phyloP scores from a whole-genome alignment of 2,888 invertebrate genomes.

The Phoenoteleia sp. region DNA sequence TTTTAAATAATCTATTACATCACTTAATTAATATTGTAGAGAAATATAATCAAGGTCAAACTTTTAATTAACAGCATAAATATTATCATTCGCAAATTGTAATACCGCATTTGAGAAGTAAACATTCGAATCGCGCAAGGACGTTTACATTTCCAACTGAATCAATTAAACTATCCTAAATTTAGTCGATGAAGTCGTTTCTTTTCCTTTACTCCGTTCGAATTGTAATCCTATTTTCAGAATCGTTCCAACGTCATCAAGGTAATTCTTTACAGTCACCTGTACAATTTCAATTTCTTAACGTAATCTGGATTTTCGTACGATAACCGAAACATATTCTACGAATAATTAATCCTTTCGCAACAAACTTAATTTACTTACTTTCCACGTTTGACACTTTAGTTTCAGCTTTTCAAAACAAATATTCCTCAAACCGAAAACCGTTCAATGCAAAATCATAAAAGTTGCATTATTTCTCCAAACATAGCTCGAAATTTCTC shows the following conservation, averaged over 20 bases:
- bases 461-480: too few relatives aligned
- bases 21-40: conserved; percentile 17
- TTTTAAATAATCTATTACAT: conserved; percentile 20
- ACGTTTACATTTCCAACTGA: conserved; percentile 4
- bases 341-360: too few relatives aligned
- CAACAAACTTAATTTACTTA: too few relatives aligned
- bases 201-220: background rate
- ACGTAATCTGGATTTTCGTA: too few relatives aligned
- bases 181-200: background rate
- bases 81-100: background rate
- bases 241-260: background rate
- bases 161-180: conserved; percentile 10
- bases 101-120: background rate
- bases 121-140: background rate
- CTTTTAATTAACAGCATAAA: conserved; percentile 21
- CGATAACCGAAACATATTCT: too few relatives aligned
- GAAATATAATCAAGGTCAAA: conserved; percentile 19
- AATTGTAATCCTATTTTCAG: background rate
- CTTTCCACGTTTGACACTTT: too few relatives aligned
- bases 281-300: conserved; percentile 1
- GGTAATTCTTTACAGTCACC: conserved; percentile 1
- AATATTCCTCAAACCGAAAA: too few relatives aligned
- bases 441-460: too few relatives aligned
- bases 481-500: too few relatives aligned
- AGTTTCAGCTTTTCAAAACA: too few relatives aligned